A percentile compares a stretch with the other conserved stretches of the same genome.
phyloP scores from a whole-genome alignment of 35 echinoderm and acorn worm species.

The Chiridota heheva region DNA sequence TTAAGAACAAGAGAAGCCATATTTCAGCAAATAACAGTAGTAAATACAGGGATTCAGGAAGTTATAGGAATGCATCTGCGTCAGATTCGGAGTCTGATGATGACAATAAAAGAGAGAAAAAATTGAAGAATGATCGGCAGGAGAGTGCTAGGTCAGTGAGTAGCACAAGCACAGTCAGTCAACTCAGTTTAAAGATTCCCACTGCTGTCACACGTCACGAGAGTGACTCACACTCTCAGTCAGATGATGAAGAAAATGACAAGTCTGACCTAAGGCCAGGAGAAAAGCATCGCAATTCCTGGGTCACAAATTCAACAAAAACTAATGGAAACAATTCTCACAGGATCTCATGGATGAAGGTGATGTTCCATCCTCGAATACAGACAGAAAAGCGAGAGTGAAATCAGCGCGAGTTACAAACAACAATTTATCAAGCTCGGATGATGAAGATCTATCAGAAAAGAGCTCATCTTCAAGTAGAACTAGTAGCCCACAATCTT shows the following conservation, averaged over 20 bases:
- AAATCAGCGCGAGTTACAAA: conserved; percentile 11
- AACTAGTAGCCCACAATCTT: conserved; percentile 17
- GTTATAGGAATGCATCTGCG: no score
- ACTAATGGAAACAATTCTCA: conserved; percentile 1
- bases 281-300: neutral
- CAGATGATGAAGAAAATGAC: conserved; percentile 46
- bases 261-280: conserved; percentile 23
- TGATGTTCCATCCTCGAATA: neutral
- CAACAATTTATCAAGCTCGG: conserved; percentile 41
- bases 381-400: neutral
- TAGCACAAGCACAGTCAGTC: conserved; percentile 73
- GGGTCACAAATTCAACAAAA: conserved; percentile 1
- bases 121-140: conserved; percentile 13
- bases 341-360: conserved; percentile 29
- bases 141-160: conserved; percentile 37
- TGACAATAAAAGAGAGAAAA: conserved; percentile 4
- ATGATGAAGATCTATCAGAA: conserved; percentile 13
- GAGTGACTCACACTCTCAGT: conserved; percentile 28
- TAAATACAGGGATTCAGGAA: neutral
- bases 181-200: conserved; percentile 81
- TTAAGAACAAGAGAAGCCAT: neutral
- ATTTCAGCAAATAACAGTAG: neutral
- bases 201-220: conserved; percentile 40
- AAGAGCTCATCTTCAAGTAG: conserved; percentile 26
- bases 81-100: no score